Conservation (phyloP, 2,797 vertebrate genomes). For the Anabas testudineus region DNA sequence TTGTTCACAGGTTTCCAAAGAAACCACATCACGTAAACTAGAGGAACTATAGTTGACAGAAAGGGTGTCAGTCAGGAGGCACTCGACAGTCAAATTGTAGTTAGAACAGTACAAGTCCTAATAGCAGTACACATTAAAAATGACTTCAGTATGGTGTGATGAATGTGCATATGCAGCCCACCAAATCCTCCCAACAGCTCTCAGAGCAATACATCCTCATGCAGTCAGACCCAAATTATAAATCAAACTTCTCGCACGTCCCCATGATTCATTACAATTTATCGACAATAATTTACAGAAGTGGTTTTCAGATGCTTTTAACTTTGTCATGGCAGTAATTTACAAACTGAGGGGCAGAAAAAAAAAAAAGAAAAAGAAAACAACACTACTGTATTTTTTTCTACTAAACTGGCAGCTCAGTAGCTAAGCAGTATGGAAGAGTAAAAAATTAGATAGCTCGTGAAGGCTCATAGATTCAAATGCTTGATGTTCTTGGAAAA, state of each 20-base stretch:
- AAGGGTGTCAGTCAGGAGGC: conserved; percentile 32
- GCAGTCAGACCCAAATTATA: conserved; percentile 79
- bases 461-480: conserved; percentile 81
- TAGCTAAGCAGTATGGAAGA: conserved; percentile 66
- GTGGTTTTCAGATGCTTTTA: conserved; percentile 84
- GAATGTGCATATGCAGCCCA: conserved; percentile 71
- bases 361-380: conserved; percentile 57
- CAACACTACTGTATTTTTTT: conserved; percentile 72
- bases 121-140: conserved; percentile 70
- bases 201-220: conserved; percentile 74
- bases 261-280: conserved; percentile 84
- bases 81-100: conserved; percentile 44
- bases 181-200: conserved; percentile 77
- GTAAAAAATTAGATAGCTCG: conserved; percentile 74
- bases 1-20: conserved; percentile 1
- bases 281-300: conserved; percentile 84
- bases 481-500: conserved; percentile 78
- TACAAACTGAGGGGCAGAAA: conserved; percentile 54
- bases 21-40: neutral
- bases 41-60: conserved; percentile 13
- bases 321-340: conserved; percentile 80
- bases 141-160: conserved; percentile 76
- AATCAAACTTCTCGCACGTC: conserved; percentile 80
- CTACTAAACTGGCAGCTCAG: conserved; percentile 65
- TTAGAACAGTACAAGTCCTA: conserved; percentile 61